These are phyloP conservation scores for Suricata suricatta DNA, from an alignment of 2,113 vertebrate genomes.

Conservation along the genomic window DNA sequence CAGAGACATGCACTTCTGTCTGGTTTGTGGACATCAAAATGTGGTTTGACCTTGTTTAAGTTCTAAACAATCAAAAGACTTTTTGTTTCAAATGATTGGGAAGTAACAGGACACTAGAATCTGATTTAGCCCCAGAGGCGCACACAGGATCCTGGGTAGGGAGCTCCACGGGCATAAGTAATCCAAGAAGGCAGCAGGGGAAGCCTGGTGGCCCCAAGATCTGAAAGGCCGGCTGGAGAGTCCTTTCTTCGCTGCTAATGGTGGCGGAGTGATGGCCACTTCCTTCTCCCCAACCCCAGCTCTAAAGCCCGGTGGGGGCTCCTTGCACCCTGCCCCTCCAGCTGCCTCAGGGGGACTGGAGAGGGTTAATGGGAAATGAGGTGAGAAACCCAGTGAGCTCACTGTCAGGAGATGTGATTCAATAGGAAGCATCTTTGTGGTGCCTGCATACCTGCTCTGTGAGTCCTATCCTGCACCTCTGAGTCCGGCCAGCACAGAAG, in stretches of 20 bases:
- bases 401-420: rapidly evolving
- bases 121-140: background rate
- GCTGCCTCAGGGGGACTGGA: background rate
- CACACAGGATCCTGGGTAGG: background rate
- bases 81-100: slow-evolving; percentile 15
- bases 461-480: rapidly evolving
- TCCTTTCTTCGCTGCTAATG: background rate
- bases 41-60: background rate
- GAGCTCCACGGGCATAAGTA: background rate
- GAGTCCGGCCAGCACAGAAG: background rate
- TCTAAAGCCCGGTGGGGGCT: background rate
- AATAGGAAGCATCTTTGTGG: background rate
- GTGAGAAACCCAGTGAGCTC: background rate
- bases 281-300: background rate
- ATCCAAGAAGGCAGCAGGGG: background rate
- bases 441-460: background rate
- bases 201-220: background rate
- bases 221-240: background rate
- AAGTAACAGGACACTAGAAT: background rate
- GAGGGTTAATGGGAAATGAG: background rate
- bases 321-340: background rate
- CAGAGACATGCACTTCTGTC: background rate
- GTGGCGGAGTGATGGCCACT: background rate
- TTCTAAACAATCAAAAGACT: background rate
- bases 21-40: background rate